Percentiles rank a stretch among this genome's conserved stretches.
Conservation (phyloP, 92 coral and sea anemone genomes). For the Zoanthus sansibaricus region DNA sequence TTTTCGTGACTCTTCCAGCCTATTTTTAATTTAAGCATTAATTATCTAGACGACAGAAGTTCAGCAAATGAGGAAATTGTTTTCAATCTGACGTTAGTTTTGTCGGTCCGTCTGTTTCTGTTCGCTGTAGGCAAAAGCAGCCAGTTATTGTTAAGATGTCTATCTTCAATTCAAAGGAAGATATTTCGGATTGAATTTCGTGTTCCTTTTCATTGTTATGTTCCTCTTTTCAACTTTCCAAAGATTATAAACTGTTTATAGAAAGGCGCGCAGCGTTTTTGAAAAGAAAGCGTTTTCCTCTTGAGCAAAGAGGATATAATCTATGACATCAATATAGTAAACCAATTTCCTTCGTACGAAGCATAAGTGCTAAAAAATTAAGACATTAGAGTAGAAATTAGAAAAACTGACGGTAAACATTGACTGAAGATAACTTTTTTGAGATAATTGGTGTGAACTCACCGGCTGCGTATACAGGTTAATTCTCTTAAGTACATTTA, state of each 20-base stretch:
- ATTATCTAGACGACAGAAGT: too few relatives aligned
- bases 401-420: not conserved
- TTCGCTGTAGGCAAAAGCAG: too few relatives aligned
- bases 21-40: too few relatives aligned
- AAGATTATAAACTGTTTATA: not conserved
- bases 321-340: not conserved
- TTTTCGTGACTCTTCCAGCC: too few relatives aligned
- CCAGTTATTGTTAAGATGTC: too few relatives aligned
- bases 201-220: not conserved
- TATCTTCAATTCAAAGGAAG: too few relatives aligned
- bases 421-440: not conserved
- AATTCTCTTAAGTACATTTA: not conserved
- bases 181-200: not conserved
- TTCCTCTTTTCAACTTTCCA: not conserved
- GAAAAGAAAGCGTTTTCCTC: not conserved
- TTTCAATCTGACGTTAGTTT: too few relatives aligned
- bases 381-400: not conserved
- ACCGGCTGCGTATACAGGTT: not conserved
- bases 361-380: constrained; percentile 1
- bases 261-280: not conserved
- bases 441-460: not conserved
- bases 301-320: not conserved
- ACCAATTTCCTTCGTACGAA: not conserved
- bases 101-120: too few relatives aligned
- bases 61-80: too few relatives aligned